phyloP scores from a whole-genome alignment of 2,888 invertebrate genomes.

The Hemaris fuciformis region DNA sequence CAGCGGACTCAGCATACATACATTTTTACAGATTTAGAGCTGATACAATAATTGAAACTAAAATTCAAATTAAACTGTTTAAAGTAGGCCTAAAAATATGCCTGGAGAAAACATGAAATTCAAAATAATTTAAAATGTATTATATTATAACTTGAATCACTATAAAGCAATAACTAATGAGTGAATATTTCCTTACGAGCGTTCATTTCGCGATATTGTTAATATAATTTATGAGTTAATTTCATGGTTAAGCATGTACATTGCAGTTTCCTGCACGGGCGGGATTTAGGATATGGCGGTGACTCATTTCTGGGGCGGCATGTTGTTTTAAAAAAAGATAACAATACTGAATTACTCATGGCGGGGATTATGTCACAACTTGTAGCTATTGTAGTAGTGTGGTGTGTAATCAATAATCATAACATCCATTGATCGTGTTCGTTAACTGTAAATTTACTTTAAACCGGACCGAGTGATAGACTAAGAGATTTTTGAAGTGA shows the following conservation, averaged over 20 bases:
- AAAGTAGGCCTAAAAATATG: no score
- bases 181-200: no score
- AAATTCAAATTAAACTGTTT: no score
- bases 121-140: background rate
- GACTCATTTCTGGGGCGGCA: background rate
- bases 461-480: background rate
- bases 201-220: background rate
- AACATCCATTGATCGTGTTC: constrained; percentile 13
- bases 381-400: constrained; percentile 16
- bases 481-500: no score
- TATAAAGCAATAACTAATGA: background rate
- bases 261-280: background rate
- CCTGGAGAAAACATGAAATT: no score
- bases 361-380: constrained; percentile 9
- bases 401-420: constrained; percentile 25
- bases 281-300: background rate
- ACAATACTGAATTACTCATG: constrained; percentile 2
- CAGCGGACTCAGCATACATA: no score
- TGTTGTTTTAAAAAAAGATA: background rate
- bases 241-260: background rate
- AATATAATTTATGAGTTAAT: background rate
- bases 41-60: no score
- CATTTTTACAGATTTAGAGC: no score
- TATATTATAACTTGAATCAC: background rate
- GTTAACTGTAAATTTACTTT: background rate